Evolutionary conservation across 2,888 invertebrate genomes (phyloP), one percentile per base, ranked within the genome.

Genomic region (Mamestra brassicae): DNA sequence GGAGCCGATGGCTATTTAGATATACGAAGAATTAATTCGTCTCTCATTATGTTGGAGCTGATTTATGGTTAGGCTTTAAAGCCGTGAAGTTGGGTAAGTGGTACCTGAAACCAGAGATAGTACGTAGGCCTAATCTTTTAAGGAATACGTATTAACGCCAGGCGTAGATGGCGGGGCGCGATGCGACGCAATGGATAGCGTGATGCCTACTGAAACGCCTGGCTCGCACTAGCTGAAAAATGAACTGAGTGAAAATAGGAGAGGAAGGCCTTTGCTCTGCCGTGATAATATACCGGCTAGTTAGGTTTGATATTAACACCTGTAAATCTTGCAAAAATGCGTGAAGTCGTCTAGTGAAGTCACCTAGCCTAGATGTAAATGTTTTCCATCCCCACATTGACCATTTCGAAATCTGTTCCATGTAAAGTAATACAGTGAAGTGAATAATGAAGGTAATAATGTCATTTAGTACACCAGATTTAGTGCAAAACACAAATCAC

Each of bases 21-120:
- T 85, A 73, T 74, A 76, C 79, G 45, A 50, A 63, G 68, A 83
- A 68, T 87, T 73, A 71, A 83, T 85, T 83, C 57, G 57, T 58
- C 65, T 55, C 62, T 74, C 71, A 77, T 78, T 87, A 71, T 54
- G 74, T 61, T 64, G 34, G 26, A 61, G 57, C 66, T 76, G 68
- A 84, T 86, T 80, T 75, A 85, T 78, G n/a, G 36, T 55, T 17
- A 79, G 54, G 42, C 26, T 79, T 66, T 36, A 68, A 38, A 84
- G 55, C 55, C 36, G 45, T 71, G 79, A 78, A 78, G 50, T 83
- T 66, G 11, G 7, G 36, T 71, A 84, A 60, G 34, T 71, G 15
- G 36, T 64, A 60, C 55, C 60, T 84, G 60, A 55, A 80, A 61
- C 45, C 7, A 10, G 10, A 55, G 38, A 75, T 81, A 57, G 36